These are phyloP conservation scores for Ataeniobius toweri DNA, from an alignment of 2,797 vertebrate genomes.

Conservation along the genomic window DNA sequence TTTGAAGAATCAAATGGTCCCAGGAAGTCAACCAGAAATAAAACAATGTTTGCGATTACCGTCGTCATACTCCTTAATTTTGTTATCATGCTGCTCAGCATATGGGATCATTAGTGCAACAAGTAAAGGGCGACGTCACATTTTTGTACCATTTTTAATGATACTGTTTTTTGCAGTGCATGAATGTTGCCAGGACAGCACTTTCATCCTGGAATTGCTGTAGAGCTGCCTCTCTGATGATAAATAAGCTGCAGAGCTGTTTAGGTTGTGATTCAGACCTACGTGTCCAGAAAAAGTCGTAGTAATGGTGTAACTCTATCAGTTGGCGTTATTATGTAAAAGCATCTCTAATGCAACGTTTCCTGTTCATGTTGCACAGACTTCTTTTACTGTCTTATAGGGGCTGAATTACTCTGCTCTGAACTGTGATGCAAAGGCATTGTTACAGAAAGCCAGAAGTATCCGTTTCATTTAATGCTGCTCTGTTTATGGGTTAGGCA, in stretches of 20 bases:
- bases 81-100: neutral
- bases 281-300: constrained; percentile 60
- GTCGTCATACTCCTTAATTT: neutral
- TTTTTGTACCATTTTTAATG: constrained; percentile 4
- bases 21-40: neutral
- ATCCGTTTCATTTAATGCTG: neutral
- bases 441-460: constrained; percentile 4
- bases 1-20: neutral
- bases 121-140: constrained; percentile 1
- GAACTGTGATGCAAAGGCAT: constrained; percentile 7
- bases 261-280: constrained; percentile 42
- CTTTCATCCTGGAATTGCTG: constrained; percentile 39
- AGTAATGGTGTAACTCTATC: constrained; percentile 47
- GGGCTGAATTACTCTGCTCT: constrained; percentile 21
- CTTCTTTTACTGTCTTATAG: constrained; percentile 14
- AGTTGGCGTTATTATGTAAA: constrained; percentile 62
- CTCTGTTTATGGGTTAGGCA: constrained; percentile 1
- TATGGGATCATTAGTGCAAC: neutral
- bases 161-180: neutral
- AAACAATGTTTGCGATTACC: neutral
- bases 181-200: constrained; percentile 15
- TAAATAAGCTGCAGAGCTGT: constrained; percentile 40
- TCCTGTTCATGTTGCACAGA: constrained; percentile 36
- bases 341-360: constrained; percentile 38
- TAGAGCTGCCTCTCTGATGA: constrained; percentile 41